Evolutionary conservation across 2,797 vertebrate genomes (phyloP).

Genomic region (Lepus townsendii): DNA sequence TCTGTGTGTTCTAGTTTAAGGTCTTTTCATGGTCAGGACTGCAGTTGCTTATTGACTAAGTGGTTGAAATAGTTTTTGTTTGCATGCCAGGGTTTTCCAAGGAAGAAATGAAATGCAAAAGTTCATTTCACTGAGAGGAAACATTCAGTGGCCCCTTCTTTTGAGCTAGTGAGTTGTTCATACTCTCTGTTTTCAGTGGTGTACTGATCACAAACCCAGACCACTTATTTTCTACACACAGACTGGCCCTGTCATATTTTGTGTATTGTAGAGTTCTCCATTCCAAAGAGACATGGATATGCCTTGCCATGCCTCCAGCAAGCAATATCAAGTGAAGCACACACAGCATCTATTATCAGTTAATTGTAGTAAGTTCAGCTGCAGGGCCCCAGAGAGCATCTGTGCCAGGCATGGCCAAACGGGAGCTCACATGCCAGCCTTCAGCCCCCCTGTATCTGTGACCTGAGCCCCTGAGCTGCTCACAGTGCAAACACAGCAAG

Average conservation of each 20-base stretch:
- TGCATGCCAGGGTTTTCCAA: not conserved
- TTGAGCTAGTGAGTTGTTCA: not conserved
- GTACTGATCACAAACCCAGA: not conserved
- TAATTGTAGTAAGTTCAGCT: not conserved
- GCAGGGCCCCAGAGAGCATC: not conserved
- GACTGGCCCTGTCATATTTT: not conserved
- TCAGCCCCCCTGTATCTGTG: not conserved
- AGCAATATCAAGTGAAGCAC: not conserved
- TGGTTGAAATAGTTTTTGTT: constrained; percentile 38
- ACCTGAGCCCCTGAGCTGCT: too few species aligned
- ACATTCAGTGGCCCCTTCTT: not conserved
- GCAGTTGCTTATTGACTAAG: not conserved
- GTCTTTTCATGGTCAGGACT: not conserved
- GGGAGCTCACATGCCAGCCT: rapidly evolving
- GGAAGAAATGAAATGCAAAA: constrained; percentile 51
- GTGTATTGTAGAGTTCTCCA: not conserved
- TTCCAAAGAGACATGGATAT: not conserved
- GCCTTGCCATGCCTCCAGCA: not conserved
- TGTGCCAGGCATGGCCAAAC: rapidly evolving
- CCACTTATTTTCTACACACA: not conserved
- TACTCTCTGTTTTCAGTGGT: not conserved
- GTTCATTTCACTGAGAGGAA: not conserved
- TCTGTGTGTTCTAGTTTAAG: not conserved
- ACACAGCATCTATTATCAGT: not conserved
- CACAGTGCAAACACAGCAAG: not conserved